phyloP scores from a whole-genome alignment of 2,888 invertebrate genomes.

The Onthophagus sagittarius region DNA sequence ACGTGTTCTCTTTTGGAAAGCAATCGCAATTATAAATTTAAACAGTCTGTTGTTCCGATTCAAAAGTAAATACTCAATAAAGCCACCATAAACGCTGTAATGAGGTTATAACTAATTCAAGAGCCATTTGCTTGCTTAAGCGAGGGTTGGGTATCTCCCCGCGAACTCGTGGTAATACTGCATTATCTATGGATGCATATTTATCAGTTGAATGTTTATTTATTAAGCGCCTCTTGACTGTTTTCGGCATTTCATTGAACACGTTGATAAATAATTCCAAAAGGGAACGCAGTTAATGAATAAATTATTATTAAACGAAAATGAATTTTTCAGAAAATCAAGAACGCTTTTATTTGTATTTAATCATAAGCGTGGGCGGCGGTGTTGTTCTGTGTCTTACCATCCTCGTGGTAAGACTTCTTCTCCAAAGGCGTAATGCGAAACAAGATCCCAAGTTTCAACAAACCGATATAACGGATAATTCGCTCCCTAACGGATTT shows the following conservation, averaged over 20 bases:
- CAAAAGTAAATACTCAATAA: neutral
- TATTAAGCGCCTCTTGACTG: neutral
- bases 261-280: neutral
- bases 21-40: neutral
- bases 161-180: neutral
- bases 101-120: neutral
- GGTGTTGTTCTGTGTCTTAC: conserved; percentile 69
- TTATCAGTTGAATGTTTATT: neutral
- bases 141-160: neutral
- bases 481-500: conserved; percentile 76
- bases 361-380: conserved; percentile 71
- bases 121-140: neutral
- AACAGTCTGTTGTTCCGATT: neutral
- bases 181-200: neutral
- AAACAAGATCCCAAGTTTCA: conserved; percentile 65
- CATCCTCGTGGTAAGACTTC: conserved; percentile 66
- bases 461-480: conserved; percentile 66
- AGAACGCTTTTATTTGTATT: conserved; percentile 78
- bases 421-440: conserved; percentile 62
- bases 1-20: neutral
- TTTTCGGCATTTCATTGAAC: conserved; percentile 1
- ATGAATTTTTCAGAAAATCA: conserved; percentile 60
- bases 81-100: neutral
- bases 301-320: neutral
- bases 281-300: conserved; percentile 9